Percentiles rank a stretch among this genome's conserved stretches.
phyloP scores from a whole-genome alignment of 2,888 invertebrate genomes.

The Oscheius sp. region DNA sequence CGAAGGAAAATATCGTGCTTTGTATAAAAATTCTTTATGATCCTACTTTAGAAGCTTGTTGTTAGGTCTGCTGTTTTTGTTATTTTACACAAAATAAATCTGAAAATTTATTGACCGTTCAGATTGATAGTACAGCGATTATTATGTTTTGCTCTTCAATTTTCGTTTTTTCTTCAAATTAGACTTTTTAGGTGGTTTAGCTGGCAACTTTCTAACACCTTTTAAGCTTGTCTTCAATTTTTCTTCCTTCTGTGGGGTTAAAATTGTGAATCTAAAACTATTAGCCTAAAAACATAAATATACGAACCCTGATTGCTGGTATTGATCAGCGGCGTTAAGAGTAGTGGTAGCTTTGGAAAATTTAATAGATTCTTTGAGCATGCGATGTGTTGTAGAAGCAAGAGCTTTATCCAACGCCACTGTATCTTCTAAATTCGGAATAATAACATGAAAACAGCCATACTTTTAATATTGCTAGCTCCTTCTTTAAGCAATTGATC shows the following conservation, averaged over 20 bases:
- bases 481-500: constrained; percentile 47
- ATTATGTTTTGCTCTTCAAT: neutral
- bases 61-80: neutral
- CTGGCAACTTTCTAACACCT: too few relatives aligned
- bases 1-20: neutral
- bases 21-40: constrained; percentile 1
- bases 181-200: neutral
- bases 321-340: constrained; percentile 11
- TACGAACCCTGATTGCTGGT: constrained; percentile 23
- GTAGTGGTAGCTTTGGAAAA: constrained; percentile 12
- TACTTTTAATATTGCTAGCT: constrained; percentile 30
- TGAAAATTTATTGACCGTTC: neutral
- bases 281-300: too few relatives aligned
- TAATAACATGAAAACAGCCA: neutral
- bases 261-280: neutral
- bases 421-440: constrained; percentile 8
- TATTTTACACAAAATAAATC: neutral
- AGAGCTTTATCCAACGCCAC: constrained; percentile 24
- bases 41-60: too few relatives aligned
- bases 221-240: neutral
- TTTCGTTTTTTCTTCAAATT: neutral
- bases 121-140: neutral
- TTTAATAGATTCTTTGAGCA: constrained; percentile 17
- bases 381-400: constrained; percentile 25
- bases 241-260: neutral